Conservation (phyloP, 2,797 vertebrate species). For the Adrianichthys oophorus region DNA sequence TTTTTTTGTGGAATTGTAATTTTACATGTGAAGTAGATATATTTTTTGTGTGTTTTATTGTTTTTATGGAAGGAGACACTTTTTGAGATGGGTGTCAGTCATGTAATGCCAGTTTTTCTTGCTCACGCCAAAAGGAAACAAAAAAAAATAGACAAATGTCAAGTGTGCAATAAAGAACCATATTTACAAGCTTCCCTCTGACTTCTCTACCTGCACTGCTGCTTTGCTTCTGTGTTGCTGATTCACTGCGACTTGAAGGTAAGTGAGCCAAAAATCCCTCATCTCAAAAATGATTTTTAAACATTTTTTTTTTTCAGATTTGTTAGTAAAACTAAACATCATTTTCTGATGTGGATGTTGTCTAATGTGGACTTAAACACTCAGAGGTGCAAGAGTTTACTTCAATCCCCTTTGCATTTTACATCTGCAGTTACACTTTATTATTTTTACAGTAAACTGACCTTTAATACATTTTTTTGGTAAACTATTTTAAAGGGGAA, state of each 20-base stretch:
- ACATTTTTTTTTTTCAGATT: background rate
- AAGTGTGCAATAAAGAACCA: conserved; percentile 82
- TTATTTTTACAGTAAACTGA: no score
- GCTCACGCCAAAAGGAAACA: conserved; percentile 62
- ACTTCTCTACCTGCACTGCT: conserved; percentile 65
- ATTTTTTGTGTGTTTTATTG: conserved; percentile 53
- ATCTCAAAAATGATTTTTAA: conserved; percentile 19
- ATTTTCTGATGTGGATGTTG: no score
- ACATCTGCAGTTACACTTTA: no score
- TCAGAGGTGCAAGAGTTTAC: no score
- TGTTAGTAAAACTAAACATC: no score
- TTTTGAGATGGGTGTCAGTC: conserved; percentile 60
- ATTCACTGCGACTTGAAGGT: conserved; percentile 48
- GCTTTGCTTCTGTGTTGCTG: conserved; percentile 47
- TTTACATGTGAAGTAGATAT: conserved; percentile 70
- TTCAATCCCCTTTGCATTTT: no score
- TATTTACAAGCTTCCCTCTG: conserved; percentile 72
- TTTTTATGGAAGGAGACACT: conserved; percentile 58
- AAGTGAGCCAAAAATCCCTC: conserved; percentile 45
- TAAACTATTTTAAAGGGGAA: no score
- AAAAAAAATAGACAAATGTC: conserved; percentile 43
- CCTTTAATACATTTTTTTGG: no score
- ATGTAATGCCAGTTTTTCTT: conserved; percentile 76
- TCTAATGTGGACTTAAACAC: no score
- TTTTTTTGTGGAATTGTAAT: conserved; percentile 62